Evolutionary conservation across 2,113 vertebrate species (phyloP).

Genomic region (Chunga burmeisteri): DNA sequence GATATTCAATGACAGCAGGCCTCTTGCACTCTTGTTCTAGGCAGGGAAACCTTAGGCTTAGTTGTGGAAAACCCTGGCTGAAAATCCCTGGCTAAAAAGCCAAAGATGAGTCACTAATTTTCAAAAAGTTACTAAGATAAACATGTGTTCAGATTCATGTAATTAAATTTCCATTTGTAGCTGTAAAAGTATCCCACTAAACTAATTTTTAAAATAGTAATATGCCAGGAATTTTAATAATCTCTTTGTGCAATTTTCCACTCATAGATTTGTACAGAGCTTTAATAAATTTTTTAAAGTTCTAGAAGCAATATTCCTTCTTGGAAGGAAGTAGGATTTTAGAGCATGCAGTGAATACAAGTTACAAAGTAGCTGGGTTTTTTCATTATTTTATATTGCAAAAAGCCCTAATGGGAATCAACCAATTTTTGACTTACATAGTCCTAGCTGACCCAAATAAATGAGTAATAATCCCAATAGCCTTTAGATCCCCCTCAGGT

Average conservation of each 20-base stretch:
- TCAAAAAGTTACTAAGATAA: constrained; percentile 28
- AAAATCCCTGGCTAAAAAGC: constrained; percentile 47
- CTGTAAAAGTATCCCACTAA: background rate
- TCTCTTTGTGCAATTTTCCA: background rate
- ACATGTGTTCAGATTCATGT: constrained; percentile 26
- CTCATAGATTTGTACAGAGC: background rate
- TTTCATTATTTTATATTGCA: background rate
- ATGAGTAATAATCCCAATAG: background rate
- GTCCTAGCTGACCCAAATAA: background rate
- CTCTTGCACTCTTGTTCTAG: background rate
- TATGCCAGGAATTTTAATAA: constrained; percentile 8
- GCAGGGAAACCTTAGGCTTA: constrained; percentile 29
- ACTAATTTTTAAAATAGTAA: background rate
- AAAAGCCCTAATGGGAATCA: background rate
- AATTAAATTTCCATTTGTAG: constrained; percentile 22
- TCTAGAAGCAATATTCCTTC: background rate
- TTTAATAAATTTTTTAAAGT: background rate
- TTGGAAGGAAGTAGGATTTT: background rate
- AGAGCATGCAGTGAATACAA: background rate
- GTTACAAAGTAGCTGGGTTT: background rate
- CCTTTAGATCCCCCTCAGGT: background rate
- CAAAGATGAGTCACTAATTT: constrained; percentile 56
- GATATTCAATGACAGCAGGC: background rate
- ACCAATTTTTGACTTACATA: background rate
- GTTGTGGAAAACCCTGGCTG: constrained; percentile 50